These are phyloP conservation scores for Bombycilla garrulus DNA, from an alignment of 2,113 vertebrate genomes.

Conservation along the genomic window DNA sequence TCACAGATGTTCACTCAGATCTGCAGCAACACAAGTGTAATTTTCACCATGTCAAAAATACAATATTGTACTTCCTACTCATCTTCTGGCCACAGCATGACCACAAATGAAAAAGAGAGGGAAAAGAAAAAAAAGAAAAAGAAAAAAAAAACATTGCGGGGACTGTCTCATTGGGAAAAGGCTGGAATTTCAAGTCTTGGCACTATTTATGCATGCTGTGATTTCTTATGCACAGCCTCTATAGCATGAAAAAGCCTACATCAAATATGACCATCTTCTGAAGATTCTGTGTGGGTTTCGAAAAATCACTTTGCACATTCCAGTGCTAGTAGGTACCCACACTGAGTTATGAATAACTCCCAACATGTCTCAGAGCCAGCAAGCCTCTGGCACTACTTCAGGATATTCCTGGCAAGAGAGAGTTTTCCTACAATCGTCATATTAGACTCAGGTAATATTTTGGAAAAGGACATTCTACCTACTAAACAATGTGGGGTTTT, in stretches of 20 bases:
- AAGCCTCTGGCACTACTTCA: conserved; percentile 41
- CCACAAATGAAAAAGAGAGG: not conserved
- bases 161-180: not conserved
- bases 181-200: conserved; percentile 22
- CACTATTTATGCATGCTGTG: conserved; percentile 45
- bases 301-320: conserved; percentile 53
- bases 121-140: too few species aligned
- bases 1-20: not conserved
- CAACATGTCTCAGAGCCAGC: conserved; percentile 32
- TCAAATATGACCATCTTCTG: conserved; percentile 63
- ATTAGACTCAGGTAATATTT: not conserved
- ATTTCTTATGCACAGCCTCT: conserved; percentile 49
- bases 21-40: not conserved
- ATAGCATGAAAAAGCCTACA: conserved; percentile 55
- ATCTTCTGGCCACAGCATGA: not conserved
- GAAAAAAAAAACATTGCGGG: not conserved
- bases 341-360: conserved; percentile 61
- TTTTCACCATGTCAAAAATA: not conserved
- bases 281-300: conserved; percentile 58
- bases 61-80: not conserved
- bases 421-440: not conserved
- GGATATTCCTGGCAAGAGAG: conserved; percentile 18
- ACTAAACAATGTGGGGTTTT: not conserved
- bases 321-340: conserved; percentile 52
- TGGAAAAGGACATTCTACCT: not conserved